Conservation (phyloP, 2,113 vertebrate genomes). For the Leptobrachium leishanense region DNA sequence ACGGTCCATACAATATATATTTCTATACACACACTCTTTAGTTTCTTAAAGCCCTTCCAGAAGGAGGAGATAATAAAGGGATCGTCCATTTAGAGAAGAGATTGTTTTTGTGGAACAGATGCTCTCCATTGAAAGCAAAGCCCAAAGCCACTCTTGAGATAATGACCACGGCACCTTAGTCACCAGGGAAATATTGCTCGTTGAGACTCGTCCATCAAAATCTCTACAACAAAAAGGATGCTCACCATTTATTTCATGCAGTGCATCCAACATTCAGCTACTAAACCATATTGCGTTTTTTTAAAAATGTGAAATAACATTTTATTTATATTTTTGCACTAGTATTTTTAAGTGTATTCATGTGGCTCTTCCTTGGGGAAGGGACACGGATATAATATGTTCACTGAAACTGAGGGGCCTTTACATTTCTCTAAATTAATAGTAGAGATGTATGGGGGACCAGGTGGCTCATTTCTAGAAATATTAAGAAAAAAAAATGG, state of each 20-base stretch:
- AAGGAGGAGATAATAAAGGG: constrained; percentile 22
- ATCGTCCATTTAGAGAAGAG: constrained; percentile 12
- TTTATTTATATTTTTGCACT: no score
- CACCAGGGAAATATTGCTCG: constrained; percentile 29
- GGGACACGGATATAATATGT: no score
- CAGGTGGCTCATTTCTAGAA: no score
- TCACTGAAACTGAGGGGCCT: no score
- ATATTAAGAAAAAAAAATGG: no score
- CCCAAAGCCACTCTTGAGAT: constrained; percentile 14
- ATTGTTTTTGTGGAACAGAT: constrained; percentile 31
- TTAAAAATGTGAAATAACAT: not conserved
- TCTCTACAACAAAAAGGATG: constrained; percentile 4
- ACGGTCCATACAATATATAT: no score
- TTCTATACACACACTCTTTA: constrained; percentile 10
- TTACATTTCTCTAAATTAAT: no score
- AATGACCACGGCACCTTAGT: constrained; percentile 26
- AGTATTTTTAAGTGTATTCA: no score
- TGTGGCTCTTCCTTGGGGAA: no score
- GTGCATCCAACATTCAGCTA: no score
- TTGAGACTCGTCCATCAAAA: constrained; percentile 20
- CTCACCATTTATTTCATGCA: no score
- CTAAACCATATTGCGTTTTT: not conserved
- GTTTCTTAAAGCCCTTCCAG: constrained; percentile 16
- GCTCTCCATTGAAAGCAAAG: constrained; percentile 8
- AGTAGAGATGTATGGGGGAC: no score